A percentile compares a stretch with the other conserved stretches of the same genome.
Conservation (phyloP, 1,140 invertebrate species). For the Thalassaphorura encarpata region DNA sequence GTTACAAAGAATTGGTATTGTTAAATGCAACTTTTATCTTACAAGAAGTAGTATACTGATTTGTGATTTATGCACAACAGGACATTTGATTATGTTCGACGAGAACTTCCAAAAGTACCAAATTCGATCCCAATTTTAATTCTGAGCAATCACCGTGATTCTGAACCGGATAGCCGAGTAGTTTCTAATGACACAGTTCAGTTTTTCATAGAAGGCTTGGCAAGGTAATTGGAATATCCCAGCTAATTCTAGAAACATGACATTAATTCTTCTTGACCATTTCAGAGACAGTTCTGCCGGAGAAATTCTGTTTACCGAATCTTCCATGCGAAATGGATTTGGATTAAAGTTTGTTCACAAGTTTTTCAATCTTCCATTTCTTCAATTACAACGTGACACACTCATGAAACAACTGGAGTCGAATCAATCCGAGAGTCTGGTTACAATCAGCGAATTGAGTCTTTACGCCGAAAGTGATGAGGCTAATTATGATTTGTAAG, state of each 20-base stretch:
- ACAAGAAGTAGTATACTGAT: slow-evolving; percentile 34
- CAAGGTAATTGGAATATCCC: slow-evolving; percentile 36
- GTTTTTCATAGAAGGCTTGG: slow-evolving; percentile 54
- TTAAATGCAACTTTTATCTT: not conserved
- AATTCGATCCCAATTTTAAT: slow-evolving; percentile 79
- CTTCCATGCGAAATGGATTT: slow-evolving; percentile 95
- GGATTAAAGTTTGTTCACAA: slow-evolving; percentile 87
- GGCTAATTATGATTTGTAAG: slow-evolving; percentile 72
- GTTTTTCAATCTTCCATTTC: slow-evolving; percentile 92
- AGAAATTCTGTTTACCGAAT: slow-evolving; percentile 73
- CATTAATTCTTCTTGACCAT: slow-evolving; percentile 24
- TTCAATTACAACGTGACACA: slow-evolving; percentile 80
- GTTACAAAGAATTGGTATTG: slow-evolving; percentile 83
- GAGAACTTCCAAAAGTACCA: slow-evolving; percentile 76
- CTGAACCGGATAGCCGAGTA: slow-evolving; percentile 75
- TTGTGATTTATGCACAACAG: no score
- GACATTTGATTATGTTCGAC: slow-evolving; percentile 91
- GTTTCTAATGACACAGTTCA: slow-evolving; percentile 59
- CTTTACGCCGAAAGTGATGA: slow-evolving; percentile 74
- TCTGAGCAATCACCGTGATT: slow-evolving; percentile 89
- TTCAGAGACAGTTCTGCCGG: slow-evolving; percentile 43
- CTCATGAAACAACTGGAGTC: slow-evolving; percentile 76
- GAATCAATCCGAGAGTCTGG: slow-evolving; percentile 70
- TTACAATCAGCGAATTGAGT: slow-evolving; percentile 75
- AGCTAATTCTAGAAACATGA: slow-evolving; percentile 4